Percentiles rank a stretch among this genome's conserved stretches.
Evolutionary conservation across 1,140 invertebrate genomes (phyloP).

Genomic region (Rhopalosiphum maidis): DNA sequence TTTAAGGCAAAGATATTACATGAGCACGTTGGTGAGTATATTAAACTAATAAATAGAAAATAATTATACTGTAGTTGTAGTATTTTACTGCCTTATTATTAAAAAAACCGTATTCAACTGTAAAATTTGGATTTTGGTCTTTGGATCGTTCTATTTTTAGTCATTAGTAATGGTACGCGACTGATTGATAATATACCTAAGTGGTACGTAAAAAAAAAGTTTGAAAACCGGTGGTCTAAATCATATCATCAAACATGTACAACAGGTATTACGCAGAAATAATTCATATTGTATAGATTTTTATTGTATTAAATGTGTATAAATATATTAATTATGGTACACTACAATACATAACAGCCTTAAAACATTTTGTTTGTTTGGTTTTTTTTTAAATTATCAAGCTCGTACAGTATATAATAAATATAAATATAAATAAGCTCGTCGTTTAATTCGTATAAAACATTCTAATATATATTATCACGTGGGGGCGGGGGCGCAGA

Average conservation of each 20-base stretch:
- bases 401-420: neutral
- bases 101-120: too few species aligned
- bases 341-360: neutral
- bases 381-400: neutral
- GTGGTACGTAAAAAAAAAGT: too few species aligned
- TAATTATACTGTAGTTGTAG: too few species aligned
- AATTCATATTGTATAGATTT: neutral
- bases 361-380: neutral
- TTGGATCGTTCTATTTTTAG: too few species aligned
- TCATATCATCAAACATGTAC: neutral
- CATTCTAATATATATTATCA: constrained; percentile 7
- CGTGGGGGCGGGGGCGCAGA: neutral
- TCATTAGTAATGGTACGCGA: too few species aligned
- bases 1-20: too few species aligned
- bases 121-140: too few species aligned
- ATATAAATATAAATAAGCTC: neutral
- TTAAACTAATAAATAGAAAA: too few species aligned
- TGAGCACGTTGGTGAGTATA: too few species aligned
- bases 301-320: neutral
- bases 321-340: neutral
- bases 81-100: too few species aligned
- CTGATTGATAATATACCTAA: too few species aligned
- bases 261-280: neutral
- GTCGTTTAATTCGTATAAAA: neutral
- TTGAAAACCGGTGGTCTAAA: too few species aligned